Evolutionary conservation across 1,140 invertebrate species (phyloP), one percentile per base, ranked within the genome.

Genomic region (Matsumurasca onukii): DNA sequence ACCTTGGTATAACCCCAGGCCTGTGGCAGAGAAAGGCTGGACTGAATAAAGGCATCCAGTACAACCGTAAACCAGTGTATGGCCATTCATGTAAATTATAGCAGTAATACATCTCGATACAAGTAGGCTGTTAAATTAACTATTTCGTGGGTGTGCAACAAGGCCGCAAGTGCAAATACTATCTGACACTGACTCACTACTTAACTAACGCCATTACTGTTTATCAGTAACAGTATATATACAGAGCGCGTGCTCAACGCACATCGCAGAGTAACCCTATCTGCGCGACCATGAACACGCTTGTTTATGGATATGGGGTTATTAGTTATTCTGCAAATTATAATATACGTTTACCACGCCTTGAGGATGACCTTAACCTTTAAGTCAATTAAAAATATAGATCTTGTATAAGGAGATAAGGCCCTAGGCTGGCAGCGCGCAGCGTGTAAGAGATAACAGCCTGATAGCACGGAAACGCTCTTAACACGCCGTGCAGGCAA

Each of bases 291-390:
- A 45, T 65, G 62, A 45, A 65, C 62, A 1, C 17, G 30, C 30
- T 63, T 63, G 61, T 63, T 63, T 65, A 65, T 45, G 31, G 39
- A 39, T 65, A 45, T 39, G 39, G 27, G 24, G 31, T 45, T 65
- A 65, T 65, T 65, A 65, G 24, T 65, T 65, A 39, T 65, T 45
- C 62, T 24, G 62, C 31, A 65, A 63, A 65, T 65, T 65, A 65
- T 65, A 65, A 65, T 65, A 65, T 65, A 45, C 62, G 22, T 65
- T 65, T 45, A 65, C 62, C 62, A 65, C 62, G 62, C 62, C 62
- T 65, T 27, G 22, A n/a, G 31, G 31, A 65, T 17, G 62, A 45
- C 62, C 62, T 65, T 65, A 65, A 65, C 62, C 62, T 65, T 65
- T 65, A 27, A 27, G 62, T 65, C 62, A 65, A 65, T 65, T 65